Evolutionary conservation across 2,113 vertebrate species (phyloP).

Genomic region (Cheilinus undulatus): DNA sequence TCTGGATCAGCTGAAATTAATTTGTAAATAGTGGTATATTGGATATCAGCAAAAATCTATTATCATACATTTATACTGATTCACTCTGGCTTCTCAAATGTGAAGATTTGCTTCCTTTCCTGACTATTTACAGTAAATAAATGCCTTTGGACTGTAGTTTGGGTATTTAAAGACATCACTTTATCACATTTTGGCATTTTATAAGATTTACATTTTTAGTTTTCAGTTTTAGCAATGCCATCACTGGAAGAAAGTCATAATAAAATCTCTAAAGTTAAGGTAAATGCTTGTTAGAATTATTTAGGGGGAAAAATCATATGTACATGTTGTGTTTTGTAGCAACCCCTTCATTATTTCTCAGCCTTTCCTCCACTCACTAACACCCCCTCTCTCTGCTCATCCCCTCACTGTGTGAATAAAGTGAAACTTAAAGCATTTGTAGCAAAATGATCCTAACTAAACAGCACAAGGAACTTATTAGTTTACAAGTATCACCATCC

Average conservation of each 20-base stretch:
- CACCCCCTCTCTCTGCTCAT: conserved; percentile 5
- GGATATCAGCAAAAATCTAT: no score
- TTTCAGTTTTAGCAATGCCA: not conserved
- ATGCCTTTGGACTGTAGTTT: not conserved
- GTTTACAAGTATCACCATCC: conserved; percentile 89
- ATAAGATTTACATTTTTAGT: no score
- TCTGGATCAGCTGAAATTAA: no score
- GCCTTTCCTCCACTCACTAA: not conserved
- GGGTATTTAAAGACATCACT: no score
- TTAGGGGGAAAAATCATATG: not conserved
- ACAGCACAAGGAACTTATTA: conserved; percentile 89
- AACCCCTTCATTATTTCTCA: not conserved
- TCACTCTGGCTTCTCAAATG: not conserved
- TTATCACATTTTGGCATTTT: no score
- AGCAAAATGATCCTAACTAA: conserved; percentile 86
- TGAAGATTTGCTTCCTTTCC: not conserved
- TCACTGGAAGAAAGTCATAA: not conserved
- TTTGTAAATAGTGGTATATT: no score
- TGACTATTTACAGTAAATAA: not conserved
- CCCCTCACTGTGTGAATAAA: conserved; percentile 11
- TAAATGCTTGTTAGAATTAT: not conserved
- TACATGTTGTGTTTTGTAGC: not conserved
- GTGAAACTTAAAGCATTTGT: conserved; percentile 79
- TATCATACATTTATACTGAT: no score
- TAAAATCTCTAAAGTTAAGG: not conserved